Evolutionary conservation across 2,888 invertebrate genomes (phyloP).

Genomic region (Sclerodermus sp.): DNA sequence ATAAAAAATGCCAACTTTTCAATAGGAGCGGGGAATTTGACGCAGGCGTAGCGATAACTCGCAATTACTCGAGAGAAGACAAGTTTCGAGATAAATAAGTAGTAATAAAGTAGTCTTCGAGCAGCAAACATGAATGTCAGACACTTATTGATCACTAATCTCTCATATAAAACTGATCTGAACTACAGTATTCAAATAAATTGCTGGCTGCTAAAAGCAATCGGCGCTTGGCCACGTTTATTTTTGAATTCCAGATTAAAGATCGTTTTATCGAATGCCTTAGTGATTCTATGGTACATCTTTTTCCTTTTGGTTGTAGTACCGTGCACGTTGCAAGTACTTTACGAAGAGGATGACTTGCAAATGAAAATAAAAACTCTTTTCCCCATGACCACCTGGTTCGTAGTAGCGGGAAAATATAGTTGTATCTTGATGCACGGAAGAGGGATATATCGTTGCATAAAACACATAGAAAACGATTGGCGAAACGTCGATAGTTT

Average conservation of each 20-base stretch:
- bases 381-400: conserved; percentile 22
- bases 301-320: not conserved
- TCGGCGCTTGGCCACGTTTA: conserved; percentile 14
- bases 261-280: too few species aligned
- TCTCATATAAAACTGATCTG: conserved; percentile 2
- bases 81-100: too few species aligned
- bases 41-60: too few species aligned
- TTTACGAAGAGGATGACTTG: conserved; percentile 24
- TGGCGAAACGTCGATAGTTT: conserved; percentile 23
- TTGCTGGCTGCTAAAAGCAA: conserved; percentile 8
- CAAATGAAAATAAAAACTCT: conserved; percentile 20
- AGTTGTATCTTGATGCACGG: conserved; percentile 19
- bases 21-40: too few species aligned
- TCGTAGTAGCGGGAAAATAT: conserved; percentile 27
- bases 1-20: too few species aligned
- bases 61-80: too few species aligned
- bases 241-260: too few species aligned
- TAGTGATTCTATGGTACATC: too few species aligned
- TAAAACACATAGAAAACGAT: conserved; percentile 31
- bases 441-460: conserved; percentile 20
- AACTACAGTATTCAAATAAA: conserved; percentile 11
- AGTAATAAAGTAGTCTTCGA: too few species aligned
- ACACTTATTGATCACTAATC: too few species aligned
- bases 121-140: too few species aligned
- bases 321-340: not conserved